phyloP scores from a whole-genome alignment of 2,113 vertebrate species.

The Nesospiza acunhae region DNA sequence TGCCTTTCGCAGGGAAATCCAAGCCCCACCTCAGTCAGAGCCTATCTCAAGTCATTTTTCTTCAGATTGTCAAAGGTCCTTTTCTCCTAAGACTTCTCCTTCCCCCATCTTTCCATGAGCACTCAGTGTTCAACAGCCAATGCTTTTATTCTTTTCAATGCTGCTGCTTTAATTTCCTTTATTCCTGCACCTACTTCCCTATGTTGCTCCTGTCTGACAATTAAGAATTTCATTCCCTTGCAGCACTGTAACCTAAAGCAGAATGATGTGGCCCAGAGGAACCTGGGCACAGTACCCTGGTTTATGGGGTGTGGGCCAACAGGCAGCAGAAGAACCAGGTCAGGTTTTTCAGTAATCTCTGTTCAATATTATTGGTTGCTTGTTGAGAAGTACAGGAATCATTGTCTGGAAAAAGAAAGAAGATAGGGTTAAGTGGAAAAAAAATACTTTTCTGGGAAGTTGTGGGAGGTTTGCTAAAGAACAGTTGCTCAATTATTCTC shows the following conservation, averaged over 20 bases:
- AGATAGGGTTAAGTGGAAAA: neutral
- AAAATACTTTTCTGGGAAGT: neutral
- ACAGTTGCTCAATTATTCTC: neutral
- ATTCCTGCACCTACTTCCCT: neutral
- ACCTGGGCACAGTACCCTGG: neutral
- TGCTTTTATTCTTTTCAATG: neutral
- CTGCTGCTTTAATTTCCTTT: neutral
- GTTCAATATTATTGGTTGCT: neutral
- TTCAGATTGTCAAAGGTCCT: neutral
- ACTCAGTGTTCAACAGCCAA: neutral
- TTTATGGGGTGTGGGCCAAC: neutral
- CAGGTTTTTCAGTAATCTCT: neutral
- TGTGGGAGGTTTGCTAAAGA: neutral
- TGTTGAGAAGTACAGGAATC: neutral
- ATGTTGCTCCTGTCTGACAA: neutral
- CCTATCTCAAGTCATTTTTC: neutral
- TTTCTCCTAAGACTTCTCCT: neutral
- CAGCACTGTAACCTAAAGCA: neutral
- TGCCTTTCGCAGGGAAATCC: neutral
- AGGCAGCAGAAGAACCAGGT: neutral
- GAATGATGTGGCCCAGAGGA: neutral
- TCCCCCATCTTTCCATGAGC: neutral
- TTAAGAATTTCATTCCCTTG: neutral
- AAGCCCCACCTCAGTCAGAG: neutral
- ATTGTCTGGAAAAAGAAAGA: neutral